Conservation (phyloP, 2,797 vertebrate genomes). For the Gymnoscopelus microlampas region DNA sequence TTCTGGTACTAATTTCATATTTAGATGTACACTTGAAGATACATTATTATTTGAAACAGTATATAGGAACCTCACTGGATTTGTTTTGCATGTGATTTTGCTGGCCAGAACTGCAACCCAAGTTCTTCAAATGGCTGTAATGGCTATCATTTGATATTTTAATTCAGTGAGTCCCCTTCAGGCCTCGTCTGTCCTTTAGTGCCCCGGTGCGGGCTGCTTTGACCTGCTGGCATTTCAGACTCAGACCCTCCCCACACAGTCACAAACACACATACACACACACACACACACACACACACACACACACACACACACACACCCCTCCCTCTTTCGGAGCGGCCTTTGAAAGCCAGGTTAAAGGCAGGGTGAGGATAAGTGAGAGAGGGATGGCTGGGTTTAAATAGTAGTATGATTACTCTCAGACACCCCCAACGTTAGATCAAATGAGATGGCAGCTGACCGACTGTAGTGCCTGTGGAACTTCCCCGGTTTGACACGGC, state of each 20-base stretch:
- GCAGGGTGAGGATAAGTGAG: not conserved
- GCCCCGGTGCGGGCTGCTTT: conserved; percentile 18
- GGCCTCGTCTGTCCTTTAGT: conserved; percentile 34
- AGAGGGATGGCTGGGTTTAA: conserved; percentile 9
- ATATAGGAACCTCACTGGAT: not conserved
- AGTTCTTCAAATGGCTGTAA: not conserved
- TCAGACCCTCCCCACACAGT: not conserved
- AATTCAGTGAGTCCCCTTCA: not conserved
- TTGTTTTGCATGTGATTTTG: not conserved
- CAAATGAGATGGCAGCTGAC: conserved; percentile 3
- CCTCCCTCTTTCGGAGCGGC: conserved; percentile 28
- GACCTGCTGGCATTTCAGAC: conserved; percentile 30
- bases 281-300: too few relatives aligned
- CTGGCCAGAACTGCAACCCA: not conserved
- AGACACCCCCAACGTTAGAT: not conserved
- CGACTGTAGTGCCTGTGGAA: conserved; percentile 7
- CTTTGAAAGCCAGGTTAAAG: conserved; percentile 35
- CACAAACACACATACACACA: too few relatives aligned
- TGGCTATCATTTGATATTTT: not conserved
- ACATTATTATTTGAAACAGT: not conserved
- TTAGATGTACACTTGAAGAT: not conserved
- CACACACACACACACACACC: too few relatives aligned
- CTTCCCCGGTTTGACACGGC: not conserved
- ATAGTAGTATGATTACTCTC: conserved; percentile 2
- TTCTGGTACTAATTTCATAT: not conserved